A percentile compares a stretch with the other conserved stretches of the same genome.
phyloP scores from a whole-genome alignment of 2,113 vertebrate genomes.

The Alouatta palliata region DNA sequence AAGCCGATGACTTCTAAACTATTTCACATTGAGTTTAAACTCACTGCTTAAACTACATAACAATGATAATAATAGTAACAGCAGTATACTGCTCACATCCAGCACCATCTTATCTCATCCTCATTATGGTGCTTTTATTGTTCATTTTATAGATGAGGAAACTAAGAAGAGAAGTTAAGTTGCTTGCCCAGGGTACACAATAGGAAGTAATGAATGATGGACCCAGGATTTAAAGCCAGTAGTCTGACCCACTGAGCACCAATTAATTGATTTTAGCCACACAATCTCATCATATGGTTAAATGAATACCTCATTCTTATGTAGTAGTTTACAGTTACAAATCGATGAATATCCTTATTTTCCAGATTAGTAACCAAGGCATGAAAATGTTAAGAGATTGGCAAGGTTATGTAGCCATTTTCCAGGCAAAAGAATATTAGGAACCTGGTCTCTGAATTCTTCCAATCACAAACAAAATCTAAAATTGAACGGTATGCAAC shows the following conservation, averaged over 20 bases:
- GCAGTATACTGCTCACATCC: not conserved
- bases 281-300: not conserved
- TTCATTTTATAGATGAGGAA: constrained; percentile 26
- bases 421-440: not conserved
- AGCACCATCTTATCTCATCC: not conserved
- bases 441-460: not conserved
- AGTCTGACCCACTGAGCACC: not conserved
- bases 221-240: not conserved
- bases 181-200: not conserved
- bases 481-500: not conserved
- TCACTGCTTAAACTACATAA: not conserved
- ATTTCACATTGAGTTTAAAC: not conserved
- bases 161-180: constrained; percentile 19
- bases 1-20: not conserved
- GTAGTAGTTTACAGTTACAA: not conserved
- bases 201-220: not conserved
- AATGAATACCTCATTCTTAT: not conserved
- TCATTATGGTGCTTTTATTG: not conserved
- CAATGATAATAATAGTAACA: not conserved
- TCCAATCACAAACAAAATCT: not conserved
- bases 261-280: not conserved
- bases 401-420: not conserved
- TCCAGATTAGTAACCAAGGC: not conserved
- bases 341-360: not conserved
- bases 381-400: not conserved